Evolutionary conservation across 2,113 vertebrate species (phyloP), one percentile per base, ranked within the genome.

Genomic region (Peucedramus taeniatus): DNA sequence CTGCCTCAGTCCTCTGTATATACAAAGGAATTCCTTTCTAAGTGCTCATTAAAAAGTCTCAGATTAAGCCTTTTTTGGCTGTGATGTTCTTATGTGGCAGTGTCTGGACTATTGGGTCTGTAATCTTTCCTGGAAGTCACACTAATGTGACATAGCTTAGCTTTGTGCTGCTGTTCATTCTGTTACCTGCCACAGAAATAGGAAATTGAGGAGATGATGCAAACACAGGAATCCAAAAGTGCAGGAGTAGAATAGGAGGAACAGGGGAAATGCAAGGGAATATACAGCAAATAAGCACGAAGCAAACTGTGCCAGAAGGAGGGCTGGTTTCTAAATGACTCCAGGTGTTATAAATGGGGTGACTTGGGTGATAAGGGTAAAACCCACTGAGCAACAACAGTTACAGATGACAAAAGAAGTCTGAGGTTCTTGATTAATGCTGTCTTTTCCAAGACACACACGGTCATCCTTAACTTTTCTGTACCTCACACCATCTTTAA

Each of bases 11-110:
- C 42, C 18, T 70, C 27, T 83, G 56, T 24, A 8, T 17, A 3
- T 7, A 49, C 24, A 64, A 63, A 82, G 33, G 57, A 47, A 69
- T 49, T 57, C 33, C 66, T 37, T 13, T 15, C 30, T 45, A 42
- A 39, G 28, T 12, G 7, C 54, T 82, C 19, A 35, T 68, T 72
- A 24, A 54, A 47, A 45, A 33, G n/a, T 33, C 35, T 21, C 39
- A 50, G 20, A 45, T 75, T 13, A 76, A 56, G 21, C 18, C 15
- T 81, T 77, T 57, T 59, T 61, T 57, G 47, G 47, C 47, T 37
- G 30, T 50, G 22, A 44, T 0, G 0, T 66, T 80, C 39, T 75
- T 71, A 33, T 0, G 0, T 65, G 35, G 44, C 68, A 53, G 61
- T 37, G 13, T 31, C 72, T 74, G 76, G 37, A 56, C 26, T 85